Evolutionary conservation across 2,113 vertebrate genomes (phyloP).

Genomic region (Hemicordylus capensis): DNA sequence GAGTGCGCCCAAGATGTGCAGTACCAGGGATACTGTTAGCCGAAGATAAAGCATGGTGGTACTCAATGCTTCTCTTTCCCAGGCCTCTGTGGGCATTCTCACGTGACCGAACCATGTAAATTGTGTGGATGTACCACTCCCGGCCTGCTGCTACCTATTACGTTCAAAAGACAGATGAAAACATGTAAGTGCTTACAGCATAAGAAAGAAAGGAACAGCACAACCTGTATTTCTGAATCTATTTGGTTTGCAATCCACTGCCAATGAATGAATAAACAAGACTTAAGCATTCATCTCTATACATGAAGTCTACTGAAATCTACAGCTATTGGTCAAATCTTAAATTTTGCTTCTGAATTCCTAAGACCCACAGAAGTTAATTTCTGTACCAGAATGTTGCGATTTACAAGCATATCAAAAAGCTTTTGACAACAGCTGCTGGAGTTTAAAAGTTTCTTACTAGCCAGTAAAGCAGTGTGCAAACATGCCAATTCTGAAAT

Average conservation of each 20-base stretch:
- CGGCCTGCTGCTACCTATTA: slow-evolving; percentile 74
- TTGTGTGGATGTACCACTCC: slow-evolving; percentile 78
- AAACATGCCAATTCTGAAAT: neutral
- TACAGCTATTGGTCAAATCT: too few relatives aligned
- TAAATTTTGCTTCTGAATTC: neutral
- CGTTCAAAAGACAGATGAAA: slow-evolving; percentile 14
- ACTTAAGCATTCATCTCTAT: neutral
- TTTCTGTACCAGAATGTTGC: neutral
- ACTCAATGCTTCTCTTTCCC: slow-evolving; percentile 75
- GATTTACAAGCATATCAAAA: neutral
- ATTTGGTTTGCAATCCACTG: neutral
- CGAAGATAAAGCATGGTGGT: slow-evolving; percentile 58
- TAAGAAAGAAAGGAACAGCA: neutral
- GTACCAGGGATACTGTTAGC: neutral
- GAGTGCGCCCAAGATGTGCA: slow-evolving; percentile 16
- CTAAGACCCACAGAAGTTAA: neutral
- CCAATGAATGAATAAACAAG: too few relatives aligned
- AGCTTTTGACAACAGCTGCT: neutral
- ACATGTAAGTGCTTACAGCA: too few relatives aligned
- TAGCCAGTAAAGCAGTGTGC: neutral
- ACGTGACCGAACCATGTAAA: slow-evolving; percentile 72
- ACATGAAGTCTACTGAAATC: neutral
- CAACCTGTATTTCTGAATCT: neutral
- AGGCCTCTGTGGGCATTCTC: slow-evolving; percentile 72
- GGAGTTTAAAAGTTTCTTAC: neutral